Evolutionary conservation across 2,797 vertebrate species (phyloP).

Genomic region (Phaenicophaeus curvirostris): DNA sequence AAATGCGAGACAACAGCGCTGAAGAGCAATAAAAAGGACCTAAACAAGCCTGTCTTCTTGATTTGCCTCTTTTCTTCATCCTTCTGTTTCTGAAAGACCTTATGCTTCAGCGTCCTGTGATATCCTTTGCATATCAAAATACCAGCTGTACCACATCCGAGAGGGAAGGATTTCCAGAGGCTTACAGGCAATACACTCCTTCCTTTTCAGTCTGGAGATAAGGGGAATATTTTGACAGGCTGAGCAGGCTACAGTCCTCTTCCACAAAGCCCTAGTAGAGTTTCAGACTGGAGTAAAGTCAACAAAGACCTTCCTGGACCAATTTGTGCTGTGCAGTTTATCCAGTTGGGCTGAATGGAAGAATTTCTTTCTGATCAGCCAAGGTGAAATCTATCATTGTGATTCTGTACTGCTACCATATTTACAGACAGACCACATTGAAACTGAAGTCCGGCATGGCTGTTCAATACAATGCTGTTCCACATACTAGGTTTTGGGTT

Average conservation of each 20-base stretch:
- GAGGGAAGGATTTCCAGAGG: background rate
- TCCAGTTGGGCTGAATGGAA: background rate
- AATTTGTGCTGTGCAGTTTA: background rate
- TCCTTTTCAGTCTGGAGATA: background rate
- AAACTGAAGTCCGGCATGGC: background rate
- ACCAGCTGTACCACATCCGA: background rate
- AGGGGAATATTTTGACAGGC: background rate
- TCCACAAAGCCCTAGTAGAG: background rate
- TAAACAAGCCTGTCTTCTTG: background rate
- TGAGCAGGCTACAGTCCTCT: background rate
- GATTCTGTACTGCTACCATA: background rate
- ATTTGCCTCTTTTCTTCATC: background rate
- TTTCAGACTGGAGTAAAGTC: background rate
- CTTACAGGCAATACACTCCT: background rate
- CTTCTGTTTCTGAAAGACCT: background rate
- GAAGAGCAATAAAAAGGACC: background rate
- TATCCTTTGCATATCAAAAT: background rate
- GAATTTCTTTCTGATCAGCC: background rate
- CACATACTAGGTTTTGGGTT: background rate
- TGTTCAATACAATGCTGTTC: background rate
- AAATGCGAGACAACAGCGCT: background rate
- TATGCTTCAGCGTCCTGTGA: background rate
- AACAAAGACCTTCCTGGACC: background rate
- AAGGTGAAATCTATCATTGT: background rate
- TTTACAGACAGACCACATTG: background rate